Evolutionary conservation across 1,140 invertebrate genomes (phyloP).

Genomic region (Drosophila orena): DNA sequence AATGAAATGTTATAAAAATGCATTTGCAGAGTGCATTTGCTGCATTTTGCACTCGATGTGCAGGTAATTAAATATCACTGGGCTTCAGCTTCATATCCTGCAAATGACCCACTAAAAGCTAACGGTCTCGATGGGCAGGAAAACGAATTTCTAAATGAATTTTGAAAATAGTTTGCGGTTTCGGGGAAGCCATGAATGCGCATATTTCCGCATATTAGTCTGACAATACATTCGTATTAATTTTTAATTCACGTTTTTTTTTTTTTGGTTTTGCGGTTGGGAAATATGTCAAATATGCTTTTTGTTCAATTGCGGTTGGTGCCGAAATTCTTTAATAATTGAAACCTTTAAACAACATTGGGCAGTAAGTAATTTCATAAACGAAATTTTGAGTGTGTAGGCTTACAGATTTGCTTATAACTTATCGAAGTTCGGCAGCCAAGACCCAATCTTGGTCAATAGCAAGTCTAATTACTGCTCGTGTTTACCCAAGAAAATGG

Average conservation of each 20-base stretch:
- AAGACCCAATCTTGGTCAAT: slow-evolving; percentile 14
- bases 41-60: slow-evolving; percentile 12
- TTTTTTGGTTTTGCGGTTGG: neutral
- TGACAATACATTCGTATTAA: slow-evolving; percentile 28
- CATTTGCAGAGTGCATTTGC: slow-evolving; percentile 30
- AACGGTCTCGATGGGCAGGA: slow-evolving; percentile 18
- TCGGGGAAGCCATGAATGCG: slow-evolving; percentile 16
- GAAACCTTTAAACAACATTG: neutral
- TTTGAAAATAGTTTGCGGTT: slow-evolving; percentile 45
- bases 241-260: slow-evolving; percentile 26
- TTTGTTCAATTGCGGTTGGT: slow-evolving; percentile 19
- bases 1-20: slow-evolving; percentile 31
- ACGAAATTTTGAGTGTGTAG: too few species aligned
- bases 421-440: neutral
- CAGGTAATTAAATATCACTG: slow-evolving; percentile 48
- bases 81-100: slow-evolving; percentile 17
- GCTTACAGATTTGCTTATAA: too few species aligned
- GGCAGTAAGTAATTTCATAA: neutral
- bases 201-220: slow-evolving; percentile 21
- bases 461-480: slow-evolving; percentile 47
- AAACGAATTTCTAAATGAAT: slow-evolving; percentile 21
- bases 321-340: slow-evolving; percentile 5
- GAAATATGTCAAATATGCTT: slow-evolving; percentile 29
- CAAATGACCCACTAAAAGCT: slow-evolving; percentile 40
- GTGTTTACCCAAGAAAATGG: slow-evolving; percentile 46